These are phyloP conservation scores for Diorhabda carinulata DNA, from an alignment of 1,140 invertebrate species.

Conservation along the genomic window DNA sequence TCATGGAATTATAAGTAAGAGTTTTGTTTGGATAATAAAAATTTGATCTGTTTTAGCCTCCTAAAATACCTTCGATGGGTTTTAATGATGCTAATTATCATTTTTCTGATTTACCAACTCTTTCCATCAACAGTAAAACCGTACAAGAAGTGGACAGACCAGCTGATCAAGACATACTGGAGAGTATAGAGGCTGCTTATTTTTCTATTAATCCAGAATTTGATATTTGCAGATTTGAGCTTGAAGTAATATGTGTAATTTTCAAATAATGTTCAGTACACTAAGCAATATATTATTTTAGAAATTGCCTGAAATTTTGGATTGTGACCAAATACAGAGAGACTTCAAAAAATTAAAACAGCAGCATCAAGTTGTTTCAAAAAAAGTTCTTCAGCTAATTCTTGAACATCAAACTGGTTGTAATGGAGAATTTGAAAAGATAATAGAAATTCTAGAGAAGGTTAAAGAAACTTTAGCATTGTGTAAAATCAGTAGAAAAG, in stretches of 20 bases:
- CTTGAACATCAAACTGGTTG: slow-evolving; percentile 83
- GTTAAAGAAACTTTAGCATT: slow-evolving; percentile 66
- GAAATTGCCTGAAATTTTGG: slow-evolving; percentile 61
- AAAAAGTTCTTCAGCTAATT: slow-evolving; percentile 86
- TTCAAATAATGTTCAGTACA: no score
- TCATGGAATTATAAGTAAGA: slow-evolving; percentile 8
- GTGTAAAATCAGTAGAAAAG: slow-evolving; percentile 65
- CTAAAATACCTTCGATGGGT: slow-evolving; percentile 56
- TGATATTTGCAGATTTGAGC: slow-evolving; percentile 65
- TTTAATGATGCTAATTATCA: slow-evolving; percentile 52
- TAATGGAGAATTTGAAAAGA: slow-evolving; percentile 76
- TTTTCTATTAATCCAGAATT: slow-evolving; percentile 57
- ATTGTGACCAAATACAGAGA: slow-evolving; percentile 64
- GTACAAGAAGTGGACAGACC: slow-evolving; percentile 51
- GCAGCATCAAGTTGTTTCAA: slow-evolving; percentile 83
- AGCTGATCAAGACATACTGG: slow-evolving; percentile 71
- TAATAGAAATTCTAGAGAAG: slow-evolving; percentile 72
- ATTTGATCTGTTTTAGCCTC: slow-evolving; percentile 36
- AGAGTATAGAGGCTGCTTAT: slow-evolving; percentile 67
- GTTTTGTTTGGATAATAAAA: neutral
- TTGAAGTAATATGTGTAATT: slow-evolving; percentile 50
- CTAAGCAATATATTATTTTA: slow-evolving; percentile 39
- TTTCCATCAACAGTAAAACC: slow-evolving; percentile 45
- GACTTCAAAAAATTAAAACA: slow-evolving; percentile 64
- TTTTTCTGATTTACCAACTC: slow-evolving; percentile 38